phyloP scores from a whole-genome alignment of 1,140 invertebrate genomes.

The Achatina immaculata region DNA sequence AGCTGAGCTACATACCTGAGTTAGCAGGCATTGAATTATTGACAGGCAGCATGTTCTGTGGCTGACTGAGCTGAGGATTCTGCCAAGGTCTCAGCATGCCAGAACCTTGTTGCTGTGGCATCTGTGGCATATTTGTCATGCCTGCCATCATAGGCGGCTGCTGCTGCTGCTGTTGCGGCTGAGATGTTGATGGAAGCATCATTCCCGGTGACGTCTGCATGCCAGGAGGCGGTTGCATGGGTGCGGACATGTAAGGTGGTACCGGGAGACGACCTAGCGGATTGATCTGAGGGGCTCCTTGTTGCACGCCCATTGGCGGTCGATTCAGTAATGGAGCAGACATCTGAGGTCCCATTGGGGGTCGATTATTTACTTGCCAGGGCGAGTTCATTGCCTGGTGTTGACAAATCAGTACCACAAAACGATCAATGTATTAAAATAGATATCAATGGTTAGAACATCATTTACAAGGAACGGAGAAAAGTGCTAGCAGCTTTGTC shows the following conservation, averaged over 20 bases:
- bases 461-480: too few relatives aligned
- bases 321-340: constrained; percentile 12
- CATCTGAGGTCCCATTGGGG: constrained; percentile 36
- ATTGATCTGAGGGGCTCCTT: constrained; percentile 32
- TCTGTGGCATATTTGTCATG: constrained; percentile 37
- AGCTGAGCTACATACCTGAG: constrained; percentile 15
- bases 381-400: constrained; percentile 57
- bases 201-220: constrained; percentile 33
- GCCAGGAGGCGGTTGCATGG: constrained; percentile 32
- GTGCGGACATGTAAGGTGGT: constrained; percentile 30
- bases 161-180: constrained; percentile 28
- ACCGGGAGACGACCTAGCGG: constrained; percentile 16
- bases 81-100: constrained; percentile 41
- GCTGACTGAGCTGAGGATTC: constrained; percentile 35
- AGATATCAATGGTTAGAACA: too few relatives aligned
- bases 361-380: constrained; percentile 47
- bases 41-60: constrained; percentile 30
- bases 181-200: not conserved
- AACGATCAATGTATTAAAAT: too few relatives aligned
- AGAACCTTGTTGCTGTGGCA: constrained; percentile 30
- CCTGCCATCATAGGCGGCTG: constrained; percentile 40
- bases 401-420: too few relatives aligned
- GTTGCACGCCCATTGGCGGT: constrained; percentile 35
- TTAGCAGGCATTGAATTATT: constrained; percentile 1
- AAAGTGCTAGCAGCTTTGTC: too few relatives aligned